A percentile compares a stretch with the other conserved stretches of the same genome.
These are phyloP conservation scores for Tenrec ecaudatus DNA, from an alignment of 2,113 vertebrate genomes.

Conservation along the genomic window DNA sequence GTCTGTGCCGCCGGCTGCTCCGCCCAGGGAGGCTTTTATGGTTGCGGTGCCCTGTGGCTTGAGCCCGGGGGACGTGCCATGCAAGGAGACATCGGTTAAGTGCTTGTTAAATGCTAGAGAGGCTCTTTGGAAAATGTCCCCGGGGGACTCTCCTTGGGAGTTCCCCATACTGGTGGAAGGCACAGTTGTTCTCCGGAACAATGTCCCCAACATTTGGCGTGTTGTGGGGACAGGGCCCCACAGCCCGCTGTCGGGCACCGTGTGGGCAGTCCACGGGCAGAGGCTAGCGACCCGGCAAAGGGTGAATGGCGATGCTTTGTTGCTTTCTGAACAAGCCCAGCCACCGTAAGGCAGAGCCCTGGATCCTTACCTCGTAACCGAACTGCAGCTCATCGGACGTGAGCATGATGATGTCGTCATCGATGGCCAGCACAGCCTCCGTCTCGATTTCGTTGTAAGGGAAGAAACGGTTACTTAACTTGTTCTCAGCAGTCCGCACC, in stretches of 20 bases:
- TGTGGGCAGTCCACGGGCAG: background rate
- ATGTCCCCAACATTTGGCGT: background rate
- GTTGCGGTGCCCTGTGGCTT: background rate
- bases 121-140: slow-evolving; percentile 5
- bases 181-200: background rate
- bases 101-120: slow-evolving; percentile 19
- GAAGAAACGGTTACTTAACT: slow-evolving; percentile 99
- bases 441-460: slow-evolving; percentile 98
- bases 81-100: slow-evolving; percentile 37
- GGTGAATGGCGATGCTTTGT: too few relatives aligned
- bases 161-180: background rate
- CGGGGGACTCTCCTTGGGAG: slow-evolving; percentile 30
- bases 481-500: slow-evolving; percentile 96
- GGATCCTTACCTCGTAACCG: slow-evolving; percentile 94
- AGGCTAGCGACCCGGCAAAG: background rate
- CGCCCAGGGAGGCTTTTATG: slow-evolving; percentile 44
- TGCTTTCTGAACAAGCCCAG: too few relatives aligned
- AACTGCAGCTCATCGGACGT: slow-evolving; percentile 99
- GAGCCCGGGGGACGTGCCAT: background rate
- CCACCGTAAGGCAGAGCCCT: too few relatives aligned
- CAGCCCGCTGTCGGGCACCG: fast-evolving
- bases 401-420: slow-evolving; percentile 99
- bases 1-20: background rate
- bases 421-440: slow-evolving; percentile 96
- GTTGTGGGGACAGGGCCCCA: background rate